These are phyloP conservation scores for Eunapius fragilis DNA, from an alignment of 37 sponge, comb jelly and placozoan genomes.

Conservation along the genomic window DNA sequence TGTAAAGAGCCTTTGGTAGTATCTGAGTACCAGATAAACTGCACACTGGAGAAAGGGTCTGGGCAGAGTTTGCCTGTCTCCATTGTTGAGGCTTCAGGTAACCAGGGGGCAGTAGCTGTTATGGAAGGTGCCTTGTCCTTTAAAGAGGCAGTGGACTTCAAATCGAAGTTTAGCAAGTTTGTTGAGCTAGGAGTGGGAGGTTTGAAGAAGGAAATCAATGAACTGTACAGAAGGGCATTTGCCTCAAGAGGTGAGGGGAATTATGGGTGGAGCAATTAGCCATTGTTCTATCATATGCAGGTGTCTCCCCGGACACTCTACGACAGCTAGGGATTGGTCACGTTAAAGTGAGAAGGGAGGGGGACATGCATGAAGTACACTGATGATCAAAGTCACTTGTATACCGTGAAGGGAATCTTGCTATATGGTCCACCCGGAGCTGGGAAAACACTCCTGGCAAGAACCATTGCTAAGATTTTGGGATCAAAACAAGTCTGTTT, in stretches of 20 bases:
- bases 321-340: constrained; percentile 58
- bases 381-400: background rate
- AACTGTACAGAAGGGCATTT: constrained; percentile 76
- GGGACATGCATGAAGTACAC: no score
- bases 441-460: constrained; percentile 97
- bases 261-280: background rate
- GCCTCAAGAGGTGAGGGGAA: constrained; percentile 63
- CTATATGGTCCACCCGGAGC: constrained; percentile 97
- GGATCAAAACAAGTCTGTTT: constrained; percentile 61
- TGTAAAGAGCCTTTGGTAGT: constrained; percentile 23
- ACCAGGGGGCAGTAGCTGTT: background rate
- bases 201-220: constrained; percentile 66
- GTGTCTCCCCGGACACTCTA: constrained; percentile 43
- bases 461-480: constrained; percentile 79
- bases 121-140: constrained; percentile 43
- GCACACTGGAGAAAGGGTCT: constrained; percentile 32
- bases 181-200: constrained; percentile 71
- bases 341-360: constrained; percentile 36
- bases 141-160: constrained; percentile 48
- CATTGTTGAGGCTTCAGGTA: background rate
- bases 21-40: constrained; percentile 32
- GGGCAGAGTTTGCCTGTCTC: constrained; percentile 30
- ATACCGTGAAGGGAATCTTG: constrained; percentile 77
- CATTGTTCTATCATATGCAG: background rate
- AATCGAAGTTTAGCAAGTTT: constrained; percentile 57